Evolutionary conservation across 2,113 vertebrate genomes (phyloP).

Genomic region (Elgaria multicarinata): DNA sequence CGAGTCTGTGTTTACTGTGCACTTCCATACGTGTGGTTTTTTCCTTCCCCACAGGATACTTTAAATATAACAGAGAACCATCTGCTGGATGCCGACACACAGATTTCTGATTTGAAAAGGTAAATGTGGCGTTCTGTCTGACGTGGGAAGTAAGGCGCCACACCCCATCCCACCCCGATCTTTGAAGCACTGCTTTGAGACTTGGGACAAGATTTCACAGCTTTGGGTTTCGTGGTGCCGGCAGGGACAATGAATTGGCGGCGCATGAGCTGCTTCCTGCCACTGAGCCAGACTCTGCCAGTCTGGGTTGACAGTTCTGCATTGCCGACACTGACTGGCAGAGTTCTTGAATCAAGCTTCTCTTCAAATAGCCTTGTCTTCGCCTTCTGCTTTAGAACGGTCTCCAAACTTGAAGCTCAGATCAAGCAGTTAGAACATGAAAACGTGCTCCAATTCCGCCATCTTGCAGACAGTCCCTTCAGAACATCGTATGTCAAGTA

Average conservation of each 20-base stretch:
- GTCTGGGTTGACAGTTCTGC: not conserved
- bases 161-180: too few species aligned
- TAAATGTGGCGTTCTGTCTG: conserved; percentile 63
- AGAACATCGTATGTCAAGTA: conserved; percentile 84
- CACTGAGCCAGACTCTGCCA: not conserved
- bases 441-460: conserved; percentile 81
- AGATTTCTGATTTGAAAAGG: conserved; percentile 95
- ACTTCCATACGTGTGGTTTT: conserved; percentile 37
- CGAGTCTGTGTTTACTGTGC: not conserved
- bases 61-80: conserved; percentile 90
- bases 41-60: conserved; percentile 78
- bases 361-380: conserved; percentile 24
- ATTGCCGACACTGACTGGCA: too few species aligned
- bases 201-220: not conserved
- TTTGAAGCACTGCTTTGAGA: not conserved
- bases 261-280: not conserved
- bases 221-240: not conserved
- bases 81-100: conserved; percentile 84
- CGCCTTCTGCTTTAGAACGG: conserved; percentile 75
- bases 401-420: conserved; percentile 93
- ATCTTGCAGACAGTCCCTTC: conserved; percentile 68
- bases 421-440: conserved; percentile 95
- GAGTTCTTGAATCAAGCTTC: not conserved
- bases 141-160: too few species aligned
- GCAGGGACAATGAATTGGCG: not conserved